Evolutionary conservation across 2,888 invertebrate genomes (phyloP), one percentile per base, ranked within the genome.

Genomic region (Abrostola triplasia): DNA sequence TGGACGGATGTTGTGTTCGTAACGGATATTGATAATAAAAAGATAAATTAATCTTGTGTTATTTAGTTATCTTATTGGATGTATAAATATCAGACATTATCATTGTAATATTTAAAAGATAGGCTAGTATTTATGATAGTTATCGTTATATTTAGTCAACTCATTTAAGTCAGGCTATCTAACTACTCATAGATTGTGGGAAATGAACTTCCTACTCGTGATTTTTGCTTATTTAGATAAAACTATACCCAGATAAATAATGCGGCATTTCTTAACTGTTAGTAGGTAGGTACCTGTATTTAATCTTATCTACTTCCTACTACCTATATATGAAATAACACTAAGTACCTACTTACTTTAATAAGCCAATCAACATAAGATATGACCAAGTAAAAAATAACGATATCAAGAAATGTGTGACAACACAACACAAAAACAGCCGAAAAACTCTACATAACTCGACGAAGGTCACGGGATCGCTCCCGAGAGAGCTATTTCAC

Each of bases 381-480:
- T 24, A 24, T 4, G 24, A 53, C 40, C 11, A n/a, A n/a, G 11
- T 24, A 41, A 41, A 40, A 6, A 52, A 1, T 13, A 2, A 6
- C 38, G 37, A 13, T 51, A n/a, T 13, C 10, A 53, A 38, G 36
- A 37, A 24, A 12, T 11, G 9, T 9, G 36, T n/a, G 35, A 5
- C 5, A 35, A 62, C 36, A 5, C 5, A 35, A 62, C 36, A 7
- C 59, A 64, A 64, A 64, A 41, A 48, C 24, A 24, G 24, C 44
- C 11, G 7, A 50, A 36, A 60, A 64, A 48, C 38, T 37, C 36
- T 24, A 69, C 42, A 67, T 44, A 67, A 59, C 59, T 58, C 62
- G 49, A 41, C 24, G 41, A 62, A 78, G 82, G 79, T 83, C 84
- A 64, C 42, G 38, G 57, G 72, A 70, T 83, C 70, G 62, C 35